phyloP scores from a whole-genome alignment of 2,797 vertebrate genomes.

The Girardinus metallicus region DNA sequence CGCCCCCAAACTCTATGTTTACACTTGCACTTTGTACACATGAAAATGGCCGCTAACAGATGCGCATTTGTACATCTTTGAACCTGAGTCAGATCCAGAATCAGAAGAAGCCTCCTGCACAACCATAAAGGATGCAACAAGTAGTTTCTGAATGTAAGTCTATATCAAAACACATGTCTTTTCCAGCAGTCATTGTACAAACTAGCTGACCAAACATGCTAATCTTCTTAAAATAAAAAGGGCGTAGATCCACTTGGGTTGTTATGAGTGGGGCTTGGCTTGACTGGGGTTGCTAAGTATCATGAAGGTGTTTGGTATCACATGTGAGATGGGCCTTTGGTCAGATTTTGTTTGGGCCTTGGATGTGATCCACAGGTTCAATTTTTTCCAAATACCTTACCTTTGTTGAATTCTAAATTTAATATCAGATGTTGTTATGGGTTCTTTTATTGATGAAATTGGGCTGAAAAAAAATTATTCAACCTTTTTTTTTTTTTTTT shows the following conservation, averaged over 20 bases:
- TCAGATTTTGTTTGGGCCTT: background rate
- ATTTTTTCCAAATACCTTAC: background rate
- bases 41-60: too few species aligned
- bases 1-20: too few species aligned
- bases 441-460: background rate
- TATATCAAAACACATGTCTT: too few species aligned
- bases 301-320: background rate
- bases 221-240: background rate
- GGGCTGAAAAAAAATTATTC: background rate
- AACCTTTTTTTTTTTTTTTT: background rate
- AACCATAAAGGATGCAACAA: too few species aligned
- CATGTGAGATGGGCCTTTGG: background rate
- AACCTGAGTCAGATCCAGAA: background rate
- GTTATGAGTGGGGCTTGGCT: background rate
- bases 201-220: background rate
- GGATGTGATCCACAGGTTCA: background rate
- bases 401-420: background rate
- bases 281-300: background rate
- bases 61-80: background rate
- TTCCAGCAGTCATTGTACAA: too few species aligned
- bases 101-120: too few species aligned
- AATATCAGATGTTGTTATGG: background rate
- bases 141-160: too few species aligned
- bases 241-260: too few species aligned
- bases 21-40: too few species aligned